Evolutionary conservation across 2,113 vertebrate species (phyloP).

Genomic region (Myxocyprinus asiaticus): DNA sequence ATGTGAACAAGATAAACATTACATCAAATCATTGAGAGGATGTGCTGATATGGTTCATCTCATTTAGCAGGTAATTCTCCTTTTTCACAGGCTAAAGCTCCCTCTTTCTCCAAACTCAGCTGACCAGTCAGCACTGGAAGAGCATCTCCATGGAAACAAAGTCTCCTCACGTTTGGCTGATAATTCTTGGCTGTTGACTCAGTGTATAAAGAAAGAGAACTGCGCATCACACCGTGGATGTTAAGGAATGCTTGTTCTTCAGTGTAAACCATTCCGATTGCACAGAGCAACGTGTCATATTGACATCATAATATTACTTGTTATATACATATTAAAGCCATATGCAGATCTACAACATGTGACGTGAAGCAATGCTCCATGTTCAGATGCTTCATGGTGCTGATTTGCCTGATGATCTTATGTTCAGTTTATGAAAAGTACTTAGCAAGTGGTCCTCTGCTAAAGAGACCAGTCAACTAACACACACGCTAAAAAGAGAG

Average conservation of each 20-base stretch:
- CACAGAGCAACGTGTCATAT: constrained; percentile 42
- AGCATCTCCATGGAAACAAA: constrained; percentile 39
- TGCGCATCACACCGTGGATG: constrained; percentile 48
- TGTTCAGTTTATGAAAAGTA: too few relatives aligned
- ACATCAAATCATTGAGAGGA: constrained; percentile 11
- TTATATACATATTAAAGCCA: constrained; percentile 11
- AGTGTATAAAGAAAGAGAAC: constrained; percentile 46
- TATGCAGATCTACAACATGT: constrained; percentile 47
- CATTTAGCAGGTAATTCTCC: neutral
- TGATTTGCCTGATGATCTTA: constrained; percentile 14
- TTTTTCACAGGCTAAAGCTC: constrained; percentile 15
- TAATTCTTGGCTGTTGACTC: constrained; percentile 61
- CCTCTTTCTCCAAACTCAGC: constrained; percentile 22
- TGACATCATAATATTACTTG: constrained; percentile 51
- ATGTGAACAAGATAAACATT: too few relatives aligned
- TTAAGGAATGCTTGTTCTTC: constrained; percentile 31
- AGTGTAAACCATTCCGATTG: constrained; percentile 33
- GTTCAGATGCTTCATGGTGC: constrained; percentile 22
- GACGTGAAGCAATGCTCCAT: constrained; percentile 36
- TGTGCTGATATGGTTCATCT: constrained; percentile 9
- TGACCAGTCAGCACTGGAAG: constrained; percentile 19
- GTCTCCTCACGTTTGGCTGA: constrained; percentile 41
- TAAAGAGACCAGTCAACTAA: constrained; percentile 14
- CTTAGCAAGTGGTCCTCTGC: constrained; percentile 28
- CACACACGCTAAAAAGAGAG: constrained; percentile 4